phyloP scores from a whole-genome alignment of 2,888 invertebrate species.

The Furcula furcula region DNA sequence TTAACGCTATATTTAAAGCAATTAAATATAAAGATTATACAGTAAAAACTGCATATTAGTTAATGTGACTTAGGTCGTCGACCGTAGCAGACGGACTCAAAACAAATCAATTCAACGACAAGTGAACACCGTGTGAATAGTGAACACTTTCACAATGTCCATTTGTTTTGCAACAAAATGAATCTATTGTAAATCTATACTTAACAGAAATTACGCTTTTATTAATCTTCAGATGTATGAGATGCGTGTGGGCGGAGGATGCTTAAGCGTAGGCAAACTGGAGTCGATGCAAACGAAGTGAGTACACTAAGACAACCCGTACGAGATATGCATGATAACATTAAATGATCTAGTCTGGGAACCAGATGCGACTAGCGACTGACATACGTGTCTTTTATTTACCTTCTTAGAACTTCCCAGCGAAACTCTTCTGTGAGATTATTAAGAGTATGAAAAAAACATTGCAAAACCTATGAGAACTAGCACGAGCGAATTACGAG shows the following conservation, averaged over 20 bases:
- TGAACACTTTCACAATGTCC: slow-evolving; percentile 19
- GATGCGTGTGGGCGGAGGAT: slow-evolving; percentile 42
- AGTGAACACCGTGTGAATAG: slow-evolving; percentile 21
- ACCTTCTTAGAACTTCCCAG: background rate
- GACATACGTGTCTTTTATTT: background rate
- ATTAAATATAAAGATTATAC: background rate
- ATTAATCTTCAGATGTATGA: slow-evolving; percentile 37
- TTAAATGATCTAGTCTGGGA: slow-evolving; percentile 1
- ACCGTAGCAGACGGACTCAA: slow-evolving; percentile 17
- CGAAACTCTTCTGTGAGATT: background rate
- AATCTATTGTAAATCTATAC: slow-evolving; percentile 30
- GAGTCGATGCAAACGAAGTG: slow-evolving; percentile 11
- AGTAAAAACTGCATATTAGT: background rate
- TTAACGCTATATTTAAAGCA: background rate
- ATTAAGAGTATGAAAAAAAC: slow-evolving; percentile 7
- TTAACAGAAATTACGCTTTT: slow-evolving; percentile 33
- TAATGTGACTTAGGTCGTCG: slow-evolving; percentile 10
- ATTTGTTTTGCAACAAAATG: slow-evolving; percentile 32
- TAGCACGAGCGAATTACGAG: slow-evolving; percentile 29
- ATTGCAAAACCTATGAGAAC: slow-evolving; percentile 28
- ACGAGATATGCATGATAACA: slow-evolving; percentile 8
- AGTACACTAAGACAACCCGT: slow-evolving; percentile 13
- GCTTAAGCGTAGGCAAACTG: slow-evolving; percentile 52
- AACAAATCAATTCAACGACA: slow-evolving; percentile 23
- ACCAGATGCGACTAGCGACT: background rate